A percentile compares a stretch with the other conserved stretches of the same genome.
Conservation (phyloP, 2,888 invertebrate species). For the Hyalella azteca region DNA sequence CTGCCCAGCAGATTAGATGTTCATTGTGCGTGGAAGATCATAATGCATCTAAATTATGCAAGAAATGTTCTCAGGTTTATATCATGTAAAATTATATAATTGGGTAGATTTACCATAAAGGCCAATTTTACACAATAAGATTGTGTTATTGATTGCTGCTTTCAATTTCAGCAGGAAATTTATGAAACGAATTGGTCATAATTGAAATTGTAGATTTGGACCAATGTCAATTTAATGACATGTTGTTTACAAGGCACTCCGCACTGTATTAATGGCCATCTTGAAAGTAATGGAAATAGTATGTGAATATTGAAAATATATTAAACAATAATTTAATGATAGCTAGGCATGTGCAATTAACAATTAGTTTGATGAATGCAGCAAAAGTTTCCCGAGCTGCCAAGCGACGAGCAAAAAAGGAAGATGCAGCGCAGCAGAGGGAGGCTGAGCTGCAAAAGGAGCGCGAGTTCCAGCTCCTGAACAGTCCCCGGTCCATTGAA, state of each 20-base stretch:
- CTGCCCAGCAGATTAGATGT: too few relatives aligned
- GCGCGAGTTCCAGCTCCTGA: slow-evolving; percentile 40
- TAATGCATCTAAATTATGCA: too few relatives aligned
- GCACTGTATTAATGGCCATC: not conserved
- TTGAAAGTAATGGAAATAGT: not conserved
- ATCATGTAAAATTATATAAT: too few relatives aligned
- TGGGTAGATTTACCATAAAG: too few relatives aligned
- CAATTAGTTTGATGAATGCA: not conserved
- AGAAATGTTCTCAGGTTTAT: too few relatives aligned
- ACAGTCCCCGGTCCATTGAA: slow-evolving; percentile 48
- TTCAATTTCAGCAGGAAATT: too few relatives aligned
- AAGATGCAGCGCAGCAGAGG: slow-evolving; percentile 47
- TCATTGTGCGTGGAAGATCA: too few relatives aligned
- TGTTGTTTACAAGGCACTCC: not conserved
- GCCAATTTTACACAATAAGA: too few relatives aligned
- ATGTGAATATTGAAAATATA: not conserved
- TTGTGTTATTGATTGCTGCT: too few relatives aligned
- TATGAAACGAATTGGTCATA: not conserved
- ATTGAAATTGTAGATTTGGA: not conserved
- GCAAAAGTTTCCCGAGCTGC: slow-evolving; percentile 53
- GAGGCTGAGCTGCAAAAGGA: slow-evolving; percentile 49
- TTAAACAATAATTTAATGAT: too few relatives aligned
- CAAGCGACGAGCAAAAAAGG: slow-evolving; percentile 56
- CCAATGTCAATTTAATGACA: not conserved
- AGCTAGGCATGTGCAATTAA: too few relatives aligned